Evolutionary conservation across 92 coral and sea anemone species (phyloP), one percentile per base, ranked within the genome.

Genomic region (Desmophyllum pertusum): DNA sequence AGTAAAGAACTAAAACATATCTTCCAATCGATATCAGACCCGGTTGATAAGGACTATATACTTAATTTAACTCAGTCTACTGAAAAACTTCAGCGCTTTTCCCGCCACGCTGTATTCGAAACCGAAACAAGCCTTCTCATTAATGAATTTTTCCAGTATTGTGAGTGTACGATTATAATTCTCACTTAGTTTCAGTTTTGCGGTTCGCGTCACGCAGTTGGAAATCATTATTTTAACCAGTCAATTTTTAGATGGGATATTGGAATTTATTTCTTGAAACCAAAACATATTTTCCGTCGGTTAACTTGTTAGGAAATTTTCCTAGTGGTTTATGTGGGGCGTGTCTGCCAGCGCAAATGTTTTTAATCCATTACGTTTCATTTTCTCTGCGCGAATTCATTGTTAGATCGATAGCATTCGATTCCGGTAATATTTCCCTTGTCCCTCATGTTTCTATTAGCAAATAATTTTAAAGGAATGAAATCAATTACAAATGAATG

Each of bases 301-400:
- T 41, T 55, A 72, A 38, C 38, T 41, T 68, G 68, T 52, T 51
- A 81, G 15, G 10, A 67, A 43, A 41, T 57, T 53, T 38, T 81
- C 10, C 30, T 57, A 4, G 85, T 17, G 78, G 79, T 50, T 71
- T 66, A 4, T 21, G 45, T 36, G 84, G 84, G 84, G 84, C 75
- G 84, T 66, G 75, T 35, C 71, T 6, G 14, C 17, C 1, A 19
- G 30, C 30, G 63, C 0, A 0, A 33, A 18, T 15, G 59, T 80
- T 70, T 81, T 81, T 68, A 10, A 50, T 68, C 35, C 77, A 70
- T 70, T 67, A 35, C 5, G 69, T 25, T 52, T 40, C 23, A 67
- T 67, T 67, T 67, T 67, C 73, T 38, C 13, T 19, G 27, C 42
- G 45, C 73, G 73, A 39, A 37, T 27, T 15, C 59, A 7, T 0